Evolutionary conservation across 2,797 vertebrate genomes (phyloP), one percentile per base, ranked within the genome.

Genomic region (Tauraco hartlaubi): DNA sequence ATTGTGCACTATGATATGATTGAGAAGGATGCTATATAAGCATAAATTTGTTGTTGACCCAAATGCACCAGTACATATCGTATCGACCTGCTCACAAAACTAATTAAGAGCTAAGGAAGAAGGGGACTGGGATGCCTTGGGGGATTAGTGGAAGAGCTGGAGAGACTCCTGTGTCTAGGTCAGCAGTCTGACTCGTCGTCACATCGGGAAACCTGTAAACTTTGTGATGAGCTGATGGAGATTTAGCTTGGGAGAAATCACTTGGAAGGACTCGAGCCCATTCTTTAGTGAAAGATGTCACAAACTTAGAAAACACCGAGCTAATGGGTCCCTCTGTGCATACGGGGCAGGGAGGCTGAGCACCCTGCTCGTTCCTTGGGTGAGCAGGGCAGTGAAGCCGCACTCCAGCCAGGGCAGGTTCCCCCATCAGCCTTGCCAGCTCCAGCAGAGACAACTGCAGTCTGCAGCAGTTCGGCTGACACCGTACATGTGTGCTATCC

Each of bases 21-120:
- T 63, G 92, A 79, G 82, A 85, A 71, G 90, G 79, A 63, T 56
- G 84, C 44, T 56, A 25, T 35, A 55, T 67, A 92, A 74, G 91
- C 73, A 77, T 28, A 25, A 78, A 74, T 88, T n/a, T 59, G 71
- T 17, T 82, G 67, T 25, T 94, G 88, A 88, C 80, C 83, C 85
- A 92, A 54, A 83, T 91, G 83, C 37, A 81, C 28, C 49, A 29
- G 72, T 26, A 56, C 61, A 26, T 51, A 13, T 66, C 83, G 44
- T 56, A 88, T 20, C 2, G 41, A 89, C 48, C 85, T 63, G 63
- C 83, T 84, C 37, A 28, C 62, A n/a, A 11, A 89, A 9, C 33
- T 74, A 51, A 37, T 5, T 25, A 94, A 80, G 89, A 85, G 72
- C 33, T 29, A 4, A 74, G 67, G 52, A 67, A 55, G 13, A 63